Conservation (phyloP, 2,113 vertebrate species). For the Thinocorus orbignyianus region DNA sequence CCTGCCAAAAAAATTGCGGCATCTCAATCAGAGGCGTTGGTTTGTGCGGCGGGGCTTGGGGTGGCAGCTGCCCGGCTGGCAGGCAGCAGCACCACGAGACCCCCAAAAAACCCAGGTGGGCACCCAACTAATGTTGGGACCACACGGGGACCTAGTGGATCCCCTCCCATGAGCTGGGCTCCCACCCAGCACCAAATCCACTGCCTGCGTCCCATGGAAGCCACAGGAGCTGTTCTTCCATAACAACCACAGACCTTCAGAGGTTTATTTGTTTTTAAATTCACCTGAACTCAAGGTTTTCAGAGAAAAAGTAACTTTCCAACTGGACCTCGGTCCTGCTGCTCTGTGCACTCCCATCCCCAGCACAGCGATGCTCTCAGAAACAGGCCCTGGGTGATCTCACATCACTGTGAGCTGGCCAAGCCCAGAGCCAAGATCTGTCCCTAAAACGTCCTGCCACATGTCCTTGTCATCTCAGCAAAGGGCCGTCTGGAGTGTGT, state of each 20-base stretch:
- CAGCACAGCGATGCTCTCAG: not conserved
- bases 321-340: not conserved
- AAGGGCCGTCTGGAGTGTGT: not conserved
- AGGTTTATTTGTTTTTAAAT: not conserved
- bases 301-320: not conserved
- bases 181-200: not conserved
- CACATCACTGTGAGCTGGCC: not conserved
- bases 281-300: not conserved
- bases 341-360: not conserved
- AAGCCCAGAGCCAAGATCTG: not conserved
- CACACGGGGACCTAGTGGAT: not conserved
- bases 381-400: no score
- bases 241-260: not conserved
- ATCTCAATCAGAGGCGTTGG: conserved; percentile 38
- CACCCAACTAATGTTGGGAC: not conserved
- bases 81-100: not conserved
- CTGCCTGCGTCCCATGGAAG: accelerated
- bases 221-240: not conserved
- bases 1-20: conserved; percentile 57
- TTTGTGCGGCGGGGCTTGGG: not conserved
- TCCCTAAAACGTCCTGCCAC: not conserved
- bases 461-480: not conserved
- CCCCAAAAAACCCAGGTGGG: not conserved
- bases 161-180: not conserved
- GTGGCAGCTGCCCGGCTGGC: not conserved